Conservation (phyloP, 1,140 invertebrate genomes). For the Arctopsyche grandis region DNA sequence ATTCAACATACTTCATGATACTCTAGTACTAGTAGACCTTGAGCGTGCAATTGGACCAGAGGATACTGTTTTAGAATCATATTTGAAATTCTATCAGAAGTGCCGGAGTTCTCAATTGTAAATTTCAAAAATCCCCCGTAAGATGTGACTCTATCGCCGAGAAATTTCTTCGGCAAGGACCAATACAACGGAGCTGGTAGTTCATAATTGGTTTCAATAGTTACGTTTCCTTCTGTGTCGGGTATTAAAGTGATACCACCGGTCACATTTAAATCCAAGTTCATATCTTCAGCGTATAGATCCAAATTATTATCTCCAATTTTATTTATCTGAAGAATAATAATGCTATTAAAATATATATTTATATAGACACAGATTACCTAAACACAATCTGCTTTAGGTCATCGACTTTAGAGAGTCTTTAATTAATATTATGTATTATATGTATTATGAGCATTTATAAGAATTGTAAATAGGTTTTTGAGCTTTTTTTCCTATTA, state of each 20-base stretch:
- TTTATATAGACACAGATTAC: no score
- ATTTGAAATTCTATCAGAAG: conserved; percentile 69
- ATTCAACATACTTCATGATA: conserved; percentile 77
- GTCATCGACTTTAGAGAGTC: no score
- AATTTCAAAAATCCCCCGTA: conserved; percentile 93
- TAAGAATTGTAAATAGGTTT: no score
- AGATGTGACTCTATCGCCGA: conserved; percentile 89
- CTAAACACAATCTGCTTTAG: no score
- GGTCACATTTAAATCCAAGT: conserved; percentile 64
- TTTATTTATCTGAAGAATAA: conserved; percentile 59
- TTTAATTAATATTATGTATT: no score
- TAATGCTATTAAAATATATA: conserved; percentile 29
- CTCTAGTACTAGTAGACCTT: conserved; percentile 79
- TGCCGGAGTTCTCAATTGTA: conserved; percentile 74
- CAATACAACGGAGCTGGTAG: conserved; percentile 87
- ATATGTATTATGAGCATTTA: no score
- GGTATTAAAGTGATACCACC: conserved; percentile 76
- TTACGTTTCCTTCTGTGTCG: conserved; percentile 71
- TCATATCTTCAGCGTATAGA: conserved; percentile 57
- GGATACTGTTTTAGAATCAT: conserved; percentile 73
- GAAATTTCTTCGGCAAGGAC: conserved; percentile 82
- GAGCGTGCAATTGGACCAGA: conserved; percentile 85
- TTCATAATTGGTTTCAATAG: conserved; percentile 71
- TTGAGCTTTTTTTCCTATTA: no score
- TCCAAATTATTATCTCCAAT: conserved; percentile 57